Percentiles rank a stretch among this genome's conserved stretches.
These are phyloP conservation scores for Epistrophe eligans DNA, from an alignment of 2,888 invertebrate species.

Conservation along the genomic window DNA sequence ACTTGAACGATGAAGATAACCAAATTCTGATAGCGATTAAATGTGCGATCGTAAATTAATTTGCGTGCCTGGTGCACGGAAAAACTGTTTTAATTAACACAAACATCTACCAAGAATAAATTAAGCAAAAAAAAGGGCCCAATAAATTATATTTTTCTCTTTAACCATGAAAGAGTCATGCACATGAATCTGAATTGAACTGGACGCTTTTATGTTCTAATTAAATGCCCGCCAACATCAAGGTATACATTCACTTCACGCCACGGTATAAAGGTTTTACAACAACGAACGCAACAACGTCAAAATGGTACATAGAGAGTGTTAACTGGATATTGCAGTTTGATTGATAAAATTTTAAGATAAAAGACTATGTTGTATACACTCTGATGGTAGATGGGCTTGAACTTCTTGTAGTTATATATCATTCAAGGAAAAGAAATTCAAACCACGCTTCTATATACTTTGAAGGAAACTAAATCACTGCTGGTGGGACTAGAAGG, in stretches of 20 bases:
- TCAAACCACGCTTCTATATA: neutral
- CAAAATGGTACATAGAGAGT: slow-evolving; percentile 32
- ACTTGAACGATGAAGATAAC: slow-evolving; percentile 65
- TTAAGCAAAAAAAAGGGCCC: slow-evolving; percentile 34
- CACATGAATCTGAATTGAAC: slow-evolving; percentile 48
- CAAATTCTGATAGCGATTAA: slow-evolving; percentile 70
- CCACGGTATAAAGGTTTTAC: slow-evolving; percentile 1
- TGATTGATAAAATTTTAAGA: slow-evolving; percentile 70
- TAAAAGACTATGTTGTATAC: slow-evolving; percentile 20
- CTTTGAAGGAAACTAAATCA: slow-evolving; percentile 37
- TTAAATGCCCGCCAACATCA: slow-evolving; percentile 56
- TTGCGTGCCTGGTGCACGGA: slow-evolving; percentile 77
- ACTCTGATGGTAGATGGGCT: neutral
- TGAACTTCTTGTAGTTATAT: slow-evolving; percentile 35
- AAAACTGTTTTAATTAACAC: slow-evolving; percentile 78
- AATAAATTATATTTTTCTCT: slow-evolving; percentile 69
- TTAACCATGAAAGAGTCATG: slow-evolving; percentile 10
- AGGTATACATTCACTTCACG: slow-evolving; percentile 5
- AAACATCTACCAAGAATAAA: slow-evolving; percentile 58
- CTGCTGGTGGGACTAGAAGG: neutral
- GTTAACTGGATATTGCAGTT: slow-evolving; percentile 70
- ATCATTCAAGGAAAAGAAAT: slow-evolving; percentile 57
- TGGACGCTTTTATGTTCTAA: slow-evolving; percentile 60
- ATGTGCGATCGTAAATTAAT: slow-evolving; percentile 77
- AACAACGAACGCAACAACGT: slow-evolving; percentile 16